A percentile compares a stretch with the other conserved stretches of the same genome.
phyloP scores from a whole-genome alignment of 2,888 invertebrate species.

The Leptinotarsa peninsularis region DNA sequence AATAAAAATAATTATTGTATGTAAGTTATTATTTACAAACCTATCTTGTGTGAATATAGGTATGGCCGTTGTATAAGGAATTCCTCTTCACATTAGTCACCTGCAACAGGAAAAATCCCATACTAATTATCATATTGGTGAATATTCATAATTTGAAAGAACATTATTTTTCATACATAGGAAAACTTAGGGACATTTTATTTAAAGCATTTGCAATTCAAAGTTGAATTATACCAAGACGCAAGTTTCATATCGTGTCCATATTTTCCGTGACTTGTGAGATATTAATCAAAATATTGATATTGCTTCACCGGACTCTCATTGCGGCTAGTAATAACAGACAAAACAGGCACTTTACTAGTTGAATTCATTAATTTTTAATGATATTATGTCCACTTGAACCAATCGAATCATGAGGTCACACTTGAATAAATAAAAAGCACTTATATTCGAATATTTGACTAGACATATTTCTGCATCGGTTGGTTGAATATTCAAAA shows the following conservation, averaged over 20 bases:
- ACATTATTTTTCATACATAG: not conserved
- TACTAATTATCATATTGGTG: not conserved
- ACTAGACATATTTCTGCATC: not conserved
- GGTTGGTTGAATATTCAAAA: not conserved
- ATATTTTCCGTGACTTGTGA: constrained; percentile 15
- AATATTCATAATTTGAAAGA: constrained; percentile 5
- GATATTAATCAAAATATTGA: constrained; percentile 27
- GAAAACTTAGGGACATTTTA: not conserved
- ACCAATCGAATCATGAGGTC: constrained; percentile 27
- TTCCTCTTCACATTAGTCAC: no score
- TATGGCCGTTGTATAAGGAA: no score
- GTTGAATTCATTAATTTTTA: constrained; percentile 24
- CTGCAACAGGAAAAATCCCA: not conserved
- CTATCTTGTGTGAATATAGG: no score
- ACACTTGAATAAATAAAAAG: constrained; percentile 22
- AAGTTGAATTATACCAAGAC: not conserved
- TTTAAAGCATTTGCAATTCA: constrained; percentile 1
- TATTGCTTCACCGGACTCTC: constrained; percentile 14
- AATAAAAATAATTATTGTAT: not conserved
- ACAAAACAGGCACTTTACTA: constrained; percentile 24
- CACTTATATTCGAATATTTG: not conserved
- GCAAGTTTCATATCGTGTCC: not conserved
- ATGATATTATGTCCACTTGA: constrained; percentile 22
- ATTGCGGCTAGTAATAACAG: constrained; percentile 12
- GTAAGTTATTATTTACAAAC: no score